Percentiles rank a stretch among this genome's conserved stretches.
phyloP scores from a whole-genome alignment of 2,113 vertebrate species.

The Mus musculus region GRCm39 chr15:27068001-27068500 shows the following conservation, averaged over 20 bases:
- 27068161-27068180: not conserved
- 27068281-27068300: not conserved
- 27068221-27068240: not conserved
- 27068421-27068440: not conserved
- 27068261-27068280: not conserved
- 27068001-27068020: not conserved
- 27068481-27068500: not conserved
- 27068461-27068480: not conserved
- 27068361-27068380: not conserved
- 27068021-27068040: not conserved
- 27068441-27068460: not conserved
- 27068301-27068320: too few relatives aligned
- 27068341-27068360: too few relatives aligned
- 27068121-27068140: not conserved
- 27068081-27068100: conserved; percentile 10
- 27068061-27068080: not conserved
- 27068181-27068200: not conserved
- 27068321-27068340: not conserved
- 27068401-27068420: not conserved
- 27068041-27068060: not conserved
- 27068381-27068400: not conserved
- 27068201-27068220: not conserved
- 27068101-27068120: not conserved
- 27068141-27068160: not conserved
- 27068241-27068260: not conserved